These are phyloP conservation scores for Opisthograptis luteolata DNA, from an alignment of 2,888 invertebrate genomes.

Conservation along the genomic window DNA sequence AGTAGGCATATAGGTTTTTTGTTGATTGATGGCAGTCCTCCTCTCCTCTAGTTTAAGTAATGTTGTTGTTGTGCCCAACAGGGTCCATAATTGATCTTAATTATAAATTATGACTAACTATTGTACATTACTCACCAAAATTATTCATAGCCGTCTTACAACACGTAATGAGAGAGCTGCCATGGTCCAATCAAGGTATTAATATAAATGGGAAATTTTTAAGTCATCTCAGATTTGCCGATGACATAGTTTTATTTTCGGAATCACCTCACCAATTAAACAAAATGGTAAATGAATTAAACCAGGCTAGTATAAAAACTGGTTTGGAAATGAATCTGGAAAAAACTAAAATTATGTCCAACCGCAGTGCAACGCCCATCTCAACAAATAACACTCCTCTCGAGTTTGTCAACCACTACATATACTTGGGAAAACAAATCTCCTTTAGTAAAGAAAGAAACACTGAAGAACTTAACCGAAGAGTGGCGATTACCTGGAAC, in stretches of 20 bases:
- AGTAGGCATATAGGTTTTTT: no score
- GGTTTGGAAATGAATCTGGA: slow-evolving; percentile 16
- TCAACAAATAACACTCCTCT: background rate
- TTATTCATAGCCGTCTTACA: no score
- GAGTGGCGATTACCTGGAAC: slow-evolving; percentile 1
- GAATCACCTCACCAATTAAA: background rate
- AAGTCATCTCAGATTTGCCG: background rate
- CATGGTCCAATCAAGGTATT: background rate
- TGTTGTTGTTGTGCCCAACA: no score
- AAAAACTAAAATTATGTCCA: no score
- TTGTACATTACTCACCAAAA: no score
- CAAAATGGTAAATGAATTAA: background rate
- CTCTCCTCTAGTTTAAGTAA: no score
- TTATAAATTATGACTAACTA: no score
- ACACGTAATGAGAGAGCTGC: no score
- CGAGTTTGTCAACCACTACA: slow-evolving; percentile 12
- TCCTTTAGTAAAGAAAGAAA: slow-evolving; percentile 5
- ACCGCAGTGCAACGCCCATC: background rate
- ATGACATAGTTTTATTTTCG: background rate
- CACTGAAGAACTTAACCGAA: background rate
- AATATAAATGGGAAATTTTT: background rate
- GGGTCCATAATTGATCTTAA: no score
- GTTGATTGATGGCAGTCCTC: no score
- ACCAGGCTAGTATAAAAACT: background rate
- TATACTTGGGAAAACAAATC: slow-evolving; percentile 32